These are phyloP conservation scores for Chouioia cunea DNA, from an alignment of 2,888 invertebrate species.

Conservation along the genomic window DNA sequence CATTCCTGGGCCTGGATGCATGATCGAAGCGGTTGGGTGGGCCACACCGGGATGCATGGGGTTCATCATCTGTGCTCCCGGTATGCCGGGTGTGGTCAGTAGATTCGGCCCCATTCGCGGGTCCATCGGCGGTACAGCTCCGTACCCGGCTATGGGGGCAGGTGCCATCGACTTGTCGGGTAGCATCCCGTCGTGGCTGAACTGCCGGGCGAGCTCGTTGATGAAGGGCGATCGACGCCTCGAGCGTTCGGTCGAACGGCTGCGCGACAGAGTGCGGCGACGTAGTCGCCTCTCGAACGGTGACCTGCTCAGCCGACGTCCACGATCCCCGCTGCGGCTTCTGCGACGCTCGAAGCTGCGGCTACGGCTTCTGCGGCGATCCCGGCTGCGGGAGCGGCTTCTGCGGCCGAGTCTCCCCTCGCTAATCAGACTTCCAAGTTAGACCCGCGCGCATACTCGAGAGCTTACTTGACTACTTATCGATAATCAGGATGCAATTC, in stretches of 20 bases:
- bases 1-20: slow-evolving; percentile 42
- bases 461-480: slow-evolving; percentile 10
- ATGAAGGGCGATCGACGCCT: slow-evolving; percentile 65
- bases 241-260: slow-evolving; percentile 58
- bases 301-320: slow-evolving; percentile 62
- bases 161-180: slow-evolving; percentile 2
- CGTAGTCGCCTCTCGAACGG: slow-evolving; percentile 57
- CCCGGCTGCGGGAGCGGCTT: neutral
- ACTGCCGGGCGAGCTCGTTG: slow-evolving; percentile 64
- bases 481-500: slow-evolving; percentile 8
- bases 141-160: neutral
- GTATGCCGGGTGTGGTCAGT: neutral
- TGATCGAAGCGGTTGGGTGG: slow-evolving; percentile 38
- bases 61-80: slow-evolving; percentile 36
- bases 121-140: neutral
- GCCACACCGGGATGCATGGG: slow-evolving; percentile 43
- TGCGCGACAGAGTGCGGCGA: slow-evolving; percentile 56
- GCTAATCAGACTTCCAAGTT: slow-evolving; percentile 28
- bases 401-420: slow-evolving; percentile 32
- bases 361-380: slow-evolving; percentile 45
- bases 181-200: slow-evolving; percentile 55
- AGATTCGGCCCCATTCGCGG: slow-evolving; percentile 10
- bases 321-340: slow-evolving; percentile 49
- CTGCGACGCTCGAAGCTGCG: slow-evolving; percentile 43
- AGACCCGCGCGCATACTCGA: slow-evolving; percentile 37